These are phyloP conservation scores for Amia ocellicauda DNA, from an alignment of 2,113 vertebrate species.

Conservation along the genomic window DNA sequence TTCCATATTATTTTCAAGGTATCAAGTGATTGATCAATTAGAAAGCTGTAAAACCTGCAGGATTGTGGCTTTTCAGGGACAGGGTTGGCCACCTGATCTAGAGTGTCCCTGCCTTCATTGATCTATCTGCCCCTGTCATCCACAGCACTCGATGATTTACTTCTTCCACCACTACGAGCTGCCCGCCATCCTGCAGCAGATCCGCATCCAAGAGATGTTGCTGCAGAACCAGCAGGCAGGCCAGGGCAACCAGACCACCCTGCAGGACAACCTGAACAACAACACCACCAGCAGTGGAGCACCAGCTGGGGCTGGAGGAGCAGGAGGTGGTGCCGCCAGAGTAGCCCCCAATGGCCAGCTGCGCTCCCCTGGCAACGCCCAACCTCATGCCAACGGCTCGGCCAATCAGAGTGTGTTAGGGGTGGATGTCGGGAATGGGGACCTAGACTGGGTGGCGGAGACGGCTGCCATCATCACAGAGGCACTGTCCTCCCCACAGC, in stretches of 20 bases:
- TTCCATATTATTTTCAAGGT: no score
- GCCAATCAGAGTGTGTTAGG: background rate
- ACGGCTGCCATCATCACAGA: conserved; percentile 81
- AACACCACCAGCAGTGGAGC: conserved; percentile 55
- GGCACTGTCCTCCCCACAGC: conserved; percentile 66
- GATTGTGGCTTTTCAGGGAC: no score
- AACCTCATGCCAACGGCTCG: background rate
- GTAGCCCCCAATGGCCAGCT: conserved; percentile 31
- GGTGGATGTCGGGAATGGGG: conserved; percentile 37
- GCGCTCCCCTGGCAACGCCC: conserved; percentile 23
- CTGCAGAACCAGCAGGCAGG: conserved; percentile 87
- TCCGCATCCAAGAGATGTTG: conserved; percentile 94
- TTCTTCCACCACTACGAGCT: conserved; percentile 98
- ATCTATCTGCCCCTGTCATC: background rate
- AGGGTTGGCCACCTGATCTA: background rate
- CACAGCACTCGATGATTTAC: conserved; percentile 96
- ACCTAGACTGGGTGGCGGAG: conserved; percentile 85
- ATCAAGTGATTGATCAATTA: no score
- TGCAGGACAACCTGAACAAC: conserved; percentile 95
- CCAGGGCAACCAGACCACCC: conserved; percentile 76
- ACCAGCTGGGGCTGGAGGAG: conserved; percentile 7
- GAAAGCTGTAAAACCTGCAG: no score
- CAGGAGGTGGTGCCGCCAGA: conserved; percentile 18
- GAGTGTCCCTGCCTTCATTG: background rate
- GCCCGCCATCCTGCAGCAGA: conserved; percentile 93